Conservation (phyloP, 2,888 invertebrate species). For the Crematogaster levior region DNA sequence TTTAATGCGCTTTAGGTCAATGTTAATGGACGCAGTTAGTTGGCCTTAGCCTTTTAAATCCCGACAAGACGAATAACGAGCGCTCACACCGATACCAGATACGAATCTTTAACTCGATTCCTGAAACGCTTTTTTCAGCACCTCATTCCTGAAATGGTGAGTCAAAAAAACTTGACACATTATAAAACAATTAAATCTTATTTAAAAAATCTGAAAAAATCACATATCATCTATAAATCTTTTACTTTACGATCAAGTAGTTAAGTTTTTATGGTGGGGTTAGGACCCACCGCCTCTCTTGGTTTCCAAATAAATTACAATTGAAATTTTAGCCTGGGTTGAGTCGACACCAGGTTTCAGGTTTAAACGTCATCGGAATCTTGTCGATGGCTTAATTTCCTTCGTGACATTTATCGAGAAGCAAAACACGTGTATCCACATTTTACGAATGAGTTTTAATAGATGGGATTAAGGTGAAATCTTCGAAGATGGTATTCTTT, state of each 20-base stretch:
- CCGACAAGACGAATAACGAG: conserved; percentile 11
- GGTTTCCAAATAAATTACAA: no score
- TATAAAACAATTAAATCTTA: no score
- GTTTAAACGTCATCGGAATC: conserved; percentile 3
- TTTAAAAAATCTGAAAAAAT: no score
- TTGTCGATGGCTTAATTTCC: background rate
- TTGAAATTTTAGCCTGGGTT: no score
- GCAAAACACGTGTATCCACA: background rate
- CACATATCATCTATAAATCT: no score
- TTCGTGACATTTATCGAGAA: background rate
- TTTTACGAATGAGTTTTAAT: background rate
- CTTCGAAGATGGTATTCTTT: background rate
- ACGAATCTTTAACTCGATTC: background rate
- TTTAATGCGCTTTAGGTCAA: conserved; percentile 51
- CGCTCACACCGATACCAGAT: background rate
- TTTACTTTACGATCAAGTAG: no score
- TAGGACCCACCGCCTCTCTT: no score
- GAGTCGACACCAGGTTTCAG: no score
- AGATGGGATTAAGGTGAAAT: background rate
- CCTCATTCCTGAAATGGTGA: no score
- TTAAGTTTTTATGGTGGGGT: no score
- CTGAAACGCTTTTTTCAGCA: no score
- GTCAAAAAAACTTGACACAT: no score
- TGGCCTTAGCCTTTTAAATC: conserved; percentile 23
- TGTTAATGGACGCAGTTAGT: conserved; percentile 40